Conservation (phyloP, 2,113 vertebrate species). For the Nicator chloris region DNA sequence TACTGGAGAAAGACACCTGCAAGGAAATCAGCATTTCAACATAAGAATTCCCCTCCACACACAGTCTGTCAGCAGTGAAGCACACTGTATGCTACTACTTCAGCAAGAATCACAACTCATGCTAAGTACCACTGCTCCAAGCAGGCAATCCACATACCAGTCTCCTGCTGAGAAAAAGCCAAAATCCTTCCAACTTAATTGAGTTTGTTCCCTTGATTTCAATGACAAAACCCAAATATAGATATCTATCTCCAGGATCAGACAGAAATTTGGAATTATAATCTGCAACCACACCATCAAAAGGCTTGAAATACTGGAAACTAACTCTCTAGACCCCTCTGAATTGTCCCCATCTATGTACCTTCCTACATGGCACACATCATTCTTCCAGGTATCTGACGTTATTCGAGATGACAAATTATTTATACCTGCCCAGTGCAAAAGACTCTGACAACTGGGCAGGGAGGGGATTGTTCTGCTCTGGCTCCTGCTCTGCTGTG, state of each 20-base stretch:
- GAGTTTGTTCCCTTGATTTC: neutral
- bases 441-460: neutral
- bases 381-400: neutral
- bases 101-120: neutral
- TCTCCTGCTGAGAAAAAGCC: neutral
- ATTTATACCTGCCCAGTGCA: neutral
- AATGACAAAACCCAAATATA: neutral
- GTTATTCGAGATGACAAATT: neutral
- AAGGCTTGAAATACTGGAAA: neutral
- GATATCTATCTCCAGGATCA: neutral
- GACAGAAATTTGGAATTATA: neutral
- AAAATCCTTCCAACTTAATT: neutral
- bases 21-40: neutral
- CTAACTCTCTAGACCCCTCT: neutral
- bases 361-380: neutral
- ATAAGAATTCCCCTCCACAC: neutral
- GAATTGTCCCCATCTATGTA: neutral
- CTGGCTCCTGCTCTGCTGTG: neutral
- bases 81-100: neutral
- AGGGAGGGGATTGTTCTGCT: neutral
- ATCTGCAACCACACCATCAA: neutral
- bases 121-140: neutral
- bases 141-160: neutral
- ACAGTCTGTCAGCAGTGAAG: neutral
- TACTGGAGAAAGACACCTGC: neutral